Conservation (phyloP, 1,140 invertebrate species). For the Apolygus lucorum region DNA sequence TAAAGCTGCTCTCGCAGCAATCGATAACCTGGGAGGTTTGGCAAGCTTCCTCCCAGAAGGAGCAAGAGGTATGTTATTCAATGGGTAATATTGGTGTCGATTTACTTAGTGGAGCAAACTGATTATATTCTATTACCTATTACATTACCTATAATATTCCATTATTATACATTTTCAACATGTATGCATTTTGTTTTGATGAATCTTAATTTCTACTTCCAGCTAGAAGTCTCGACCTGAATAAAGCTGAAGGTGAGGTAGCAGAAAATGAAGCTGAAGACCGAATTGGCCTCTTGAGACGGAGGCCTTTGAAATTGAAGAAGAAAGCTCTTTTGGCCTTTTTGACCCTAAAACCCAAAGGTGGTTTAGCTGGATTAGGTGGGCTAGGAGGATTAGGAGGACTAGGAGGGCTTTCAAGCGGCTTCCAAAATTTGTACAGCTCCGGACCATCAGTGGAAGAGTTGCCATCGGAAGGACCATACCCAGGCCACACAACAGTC, state of each 20-base stretch:
- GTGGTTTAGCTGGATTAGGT: constrained; percentile 4
- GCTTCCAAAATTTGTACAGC: not conserved
- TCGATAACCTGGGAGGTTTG: not conserved
- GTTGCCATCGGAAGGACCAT: not conserved
- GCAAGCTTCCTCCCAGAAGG: not conserved
- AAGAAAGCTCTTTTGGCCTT: constrained; percentile 3
- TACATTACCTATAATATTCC: too few species aligned
- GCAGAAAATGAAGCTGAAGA: not conserved
- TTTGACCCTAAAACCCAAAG: not conserved
- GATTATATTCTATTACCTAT: too few species aligned
- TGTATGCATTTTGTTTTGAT: too few species aligned
- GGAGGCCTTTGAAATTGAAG: not conserved
- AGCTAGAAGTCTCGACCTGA: too few species aligned
- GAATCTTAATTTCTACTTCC: too few species aligned
- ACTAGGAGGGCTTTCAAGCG: not conserved
- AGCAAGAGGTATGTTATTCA: not conserved
- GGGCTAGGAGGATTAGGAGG: constrained; percentile 11
- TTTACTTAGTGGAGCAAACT: too few species aligned
- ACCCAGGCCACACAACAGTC: constrained; percentile 2
- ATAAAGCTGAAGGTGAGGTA: not conserved
- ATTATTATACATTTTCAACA: too few species aligned
- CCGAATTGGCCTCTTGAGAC: not conserved
- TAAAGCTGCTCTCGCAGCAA: not conserved
- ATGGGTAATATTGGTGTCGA: too few species aligned
- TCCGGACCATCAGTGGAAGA: not conserved